A percentile compares a stretch with the other conserved stretches of the same genome.
phyloP scores from a whole-genome alignment of 2,797 vertebrate species.

The Tragopan temminckii region DNA sequence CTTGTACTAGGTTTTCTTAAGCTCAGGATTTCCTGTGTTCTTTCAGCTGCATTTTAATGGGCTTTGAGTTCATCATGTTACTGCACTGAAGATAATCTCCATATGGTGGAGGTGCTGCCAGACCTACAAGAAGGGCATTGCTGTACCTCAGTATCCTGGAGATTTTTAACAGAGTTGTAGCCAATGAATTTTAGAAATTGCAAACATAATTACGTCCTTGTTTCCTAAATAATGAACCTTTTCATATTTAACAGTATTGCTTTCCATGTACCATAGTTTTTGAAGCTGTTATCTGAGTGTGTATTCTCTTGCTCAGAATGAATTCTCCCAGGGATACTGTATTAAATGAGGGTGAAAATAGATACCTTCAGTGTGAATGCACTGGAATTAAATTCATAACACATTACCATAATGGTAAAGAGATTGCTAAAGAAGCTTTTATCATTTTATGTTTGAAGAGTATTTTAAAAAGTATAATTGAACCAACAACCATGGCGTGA shows the following conservation, averaged over 20 bases:
- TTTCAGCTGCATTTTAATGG: slow-evolving; percentile 36
- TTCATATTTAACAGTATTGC: background rate
- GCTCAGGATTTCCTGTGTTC: slow-evolving; percentile 40
- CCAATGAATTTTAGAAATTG: background rate
- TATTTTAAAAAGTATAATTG: slow-evolving; percentile 6
- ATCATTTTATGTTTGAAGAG: slow-evolving; percentile 33
- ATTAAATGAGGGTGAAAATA: slow-evolving; percentile 46
- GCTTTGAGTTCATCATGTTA: slow-evolving; percentile 24
- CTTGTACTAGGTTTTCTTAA: slow-evolving; percentile 36
- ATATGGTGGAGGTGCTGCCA: slow-evolving; percentile 36
- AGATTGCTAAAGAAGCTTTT: slow-evolving; percentile 40
- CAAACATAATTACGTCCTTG: background rate
- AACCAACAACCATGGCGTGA: slow-evolving; percentile 21
- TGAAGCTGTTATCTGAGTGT: background rate
- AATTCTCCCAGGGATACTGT: background rate
- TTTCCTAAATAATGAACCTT: background rate
- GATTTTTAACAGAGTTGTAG: background rate
- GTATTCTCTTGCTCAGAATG: background rate
- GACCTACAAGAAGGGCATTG: background rate
- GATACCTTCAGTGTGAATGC: background rate
- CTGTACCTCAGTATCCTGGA: background rate
- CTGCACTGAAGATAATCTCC: slow-evolving; percentile 34
- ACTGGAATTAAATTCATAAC: slow-evolving; percentile 4
- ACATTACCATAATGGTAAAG: background rate
- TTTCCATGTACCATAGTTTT: background rate